phyloP scores from a whole-genome alignment of 2,888 invertebrate species.

The Cantharis lateralis region DNA sequence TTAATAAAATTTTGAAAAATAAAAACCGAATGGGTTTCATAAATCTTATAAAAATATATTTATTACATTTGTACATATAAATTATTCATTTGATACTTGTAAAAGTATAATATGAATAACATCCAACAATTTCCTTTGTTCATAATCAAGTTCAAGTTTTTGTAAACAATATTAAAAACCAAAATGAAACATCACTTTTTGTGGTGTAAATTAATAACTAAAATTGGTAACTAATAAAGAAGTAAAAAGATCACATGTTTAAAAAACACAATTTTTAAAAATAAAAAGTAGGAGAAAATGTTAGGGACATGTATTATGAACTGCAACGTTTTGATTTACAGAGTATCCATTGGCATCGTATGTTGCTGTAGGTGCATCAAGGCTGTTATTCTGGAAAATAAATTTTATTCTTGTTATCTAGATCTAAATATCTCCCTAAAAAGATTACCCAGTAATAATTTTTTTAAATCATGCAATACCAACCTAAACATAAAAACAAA shows the following conservation, averaged over 20 bases:
- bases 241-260: background rate
- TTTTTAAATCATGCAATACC: too few species aligned
- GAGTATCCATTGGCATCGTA: background rate
- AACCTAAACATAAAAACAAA: too few species aligned
- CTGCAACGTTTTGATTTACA: background rate
- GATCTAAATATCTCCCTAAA: too few species aligned
- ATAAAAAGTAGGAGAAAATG: background rate
- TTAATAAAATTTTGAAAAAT: background rate
- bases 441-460: too few species aligned
- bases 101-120: background rate
- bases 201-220: background rate
- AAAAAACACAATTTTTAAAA: background rate
- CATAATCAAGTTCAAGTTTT: background rate
- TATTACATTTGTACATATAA: background rate
- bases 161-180: background rate
- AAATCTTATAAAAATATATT: background rate
- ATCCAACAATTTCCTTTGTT: background rate
- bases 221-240: background rate
- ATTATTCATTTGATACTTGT: background rate
- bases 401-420: background rate
- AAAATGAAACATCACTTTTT: background rate
- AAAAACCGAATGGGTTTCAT: background rate
- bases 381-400: background rate
- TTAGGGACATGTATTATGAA: background rate
- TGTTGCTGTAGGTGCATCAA: background rate